Evolutionary conservation across 2,888 invertebrate genomes (phyloP).

Genomic region (Molorchus minor): DNA sequence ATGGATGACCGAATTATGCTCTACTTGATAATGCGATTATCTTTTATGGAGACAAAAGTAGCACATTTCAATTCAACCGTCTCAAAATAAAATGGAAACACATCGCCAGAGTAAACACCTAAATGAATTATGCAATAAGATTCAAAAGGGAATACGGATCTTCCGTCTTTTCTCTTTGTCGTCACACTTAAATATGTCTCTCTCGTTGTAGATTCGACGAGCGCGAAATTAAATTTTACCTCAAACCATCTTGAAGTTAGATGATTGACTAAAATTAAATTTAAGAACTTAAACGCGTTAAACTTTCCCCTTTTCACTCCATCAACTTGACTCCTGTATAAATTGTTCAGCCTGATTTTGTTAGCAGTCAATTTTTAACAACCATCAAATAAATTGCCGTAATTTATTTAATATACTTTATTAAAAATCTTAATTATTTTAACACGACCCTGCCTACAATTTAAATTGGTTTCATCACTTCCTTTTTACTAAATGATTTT

Average conservation of each 20-base stretch:
- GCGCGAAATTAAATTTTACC: slow-evolving; percentile 61
- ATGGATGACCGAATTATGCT: too few species aligned
- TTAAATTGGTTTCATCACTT: too few species aligned
- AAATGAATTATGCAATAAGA: slow-evolving; percentile 60
- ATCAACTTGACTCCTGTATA: slow-evolving; percentile 59
- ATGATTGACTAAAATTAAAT: slow-evolving; percentile 65
- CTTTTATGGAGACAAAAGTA: too few species aligned
- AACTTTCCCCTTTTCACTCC: slow-evolving; percentile 61
- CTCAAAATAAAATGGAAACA: too few species aligned
- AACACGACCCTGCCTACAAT: neutral
- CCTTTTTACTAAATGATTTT: too few species aligned
- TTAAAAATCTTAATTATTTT: slow-evolving; percentile 33
- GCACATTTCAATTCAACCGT: too few species aligned
- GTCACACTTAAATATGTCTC: slow-evolving; percentile 33
- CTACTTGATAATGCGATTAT: too few species aligned
- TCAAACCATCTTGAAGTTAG: slow-evolving; percentile 60
- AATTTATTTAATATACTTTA: slow-evolving; percentile 39
- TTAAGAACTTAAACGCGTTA: slow-evolving; percentile 63
- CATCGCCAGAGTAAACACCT: slow-evolving; percentile 55
- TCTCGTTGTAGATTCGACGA: slow-evolving; percentile 54
- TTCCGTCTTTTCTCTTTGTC: slow-evolving; percentile 30
- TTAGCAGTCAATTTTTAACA: slow-evolving; percentile 53
- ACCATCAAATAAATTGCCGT: slow-evolving; percentile 44
- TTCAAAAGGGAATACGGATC: slow-evolving; percentile 49
- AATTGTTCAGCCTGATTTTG: slow-evolving; percentile 57